Evolutionary conservation across 2,113 vertebrate species (phyloP).

Genomic region (Oryzias curvinotus): DNA sequence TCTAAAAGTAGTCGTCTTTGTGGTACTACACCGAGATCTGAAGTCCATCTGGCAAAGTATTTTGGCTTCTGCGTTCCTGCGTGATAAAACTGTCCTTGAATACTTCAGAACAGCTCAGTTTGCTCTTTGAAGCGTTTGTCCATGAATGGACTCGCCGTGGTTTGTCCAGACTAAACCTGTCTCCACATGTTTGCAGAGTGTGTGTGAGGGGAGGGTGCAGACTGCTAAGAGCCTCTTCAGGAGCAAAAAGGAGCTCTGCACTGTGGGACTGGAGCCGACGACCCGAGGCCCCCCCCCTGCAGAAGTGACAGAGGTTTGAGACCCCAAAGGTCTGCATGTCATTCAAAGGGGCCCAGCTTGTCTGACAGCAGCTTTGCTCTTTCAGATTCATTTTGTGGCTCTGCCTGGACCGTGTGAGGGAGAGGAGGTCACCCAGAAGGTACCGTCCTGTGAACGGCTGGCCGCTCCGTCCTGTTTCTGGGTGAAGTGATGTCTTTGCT

Average conservation of each 20-base stretch:
- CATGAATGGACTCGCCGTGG: too few species aligned
- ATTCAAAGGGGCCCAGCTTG: too few species aligned
- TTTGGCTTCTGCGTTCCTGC: too few species aligned
- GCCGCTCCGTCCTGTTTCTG: too few species aligned
- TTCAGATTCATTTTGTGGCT: conserved; percentile 88
- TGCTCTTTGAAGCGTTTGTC: too few species aligned
- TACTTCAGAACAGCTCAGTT: background rate
- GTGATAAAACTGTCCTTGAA: background rate
- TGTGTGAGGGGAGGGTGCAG: conserved; percentile 82
- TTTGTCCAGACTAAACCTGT: background rate
- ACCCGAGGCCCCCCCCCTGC: conserved; percentile 67
- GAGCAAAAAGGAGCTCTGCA: conserved; percentile 89
- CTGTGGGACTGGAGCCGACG: conserved; percentile 77
- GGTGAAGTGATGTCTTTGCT: too few species aligned
- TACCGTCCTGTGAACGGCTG: conserved; percentile 24
- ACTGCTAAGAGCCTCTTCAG: conserved; percentile 86
- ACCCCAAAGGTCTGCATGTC: background rate
- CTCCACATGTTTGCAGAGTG: conserved; percentile 72
- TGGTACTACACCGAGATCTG: too few species aligned
- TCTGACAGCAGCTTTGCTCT: conserved; percentile 17
- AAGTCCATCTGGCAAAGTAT: too few species aligned
- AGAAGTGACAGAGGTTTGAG: conserved; percentile 85
- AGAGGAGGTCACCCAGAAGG: conserved; percentile 82
- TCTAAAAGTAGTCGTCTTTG: too few species aligned
- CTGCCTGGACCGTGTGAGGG: conserved; percentile 82